Conservation (phyloP, 1,140 invertebrate genomes). For the Colletes gigas region DNA sequence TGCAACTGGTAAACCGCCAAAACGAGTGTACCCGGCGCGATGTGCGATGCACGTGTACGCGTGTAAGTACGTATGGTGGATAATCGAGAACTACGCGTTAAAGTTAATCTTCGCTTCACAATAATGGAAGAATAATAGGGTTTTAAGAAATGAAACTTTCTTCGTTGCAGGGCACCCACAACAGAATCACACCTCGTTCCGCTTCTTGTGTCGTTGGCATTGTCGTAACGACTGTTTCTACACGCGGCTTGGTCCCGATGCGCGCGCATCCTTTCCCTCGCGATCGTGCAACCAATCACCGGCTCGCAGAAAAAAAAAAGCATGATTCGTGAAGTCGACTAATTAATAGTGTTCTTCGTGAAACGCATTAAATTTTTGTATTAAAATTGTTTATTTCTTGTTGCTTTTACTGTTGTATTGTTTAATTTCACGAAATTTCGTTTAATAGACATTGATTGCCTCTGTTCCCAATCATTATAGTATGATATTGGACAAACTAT, state of each 20-base stretch:
- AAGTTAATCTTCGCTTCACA: neutral
- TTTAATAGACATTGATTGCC: neutral
- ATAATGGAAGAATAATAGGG: neutral
- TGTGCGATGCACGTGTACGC: neutral
- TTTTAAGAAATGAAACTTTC: neutral
- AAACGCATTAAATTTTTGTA: neutral
- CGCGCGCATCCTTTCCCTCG: constrained; percentile 37
- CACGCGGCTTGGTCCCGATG: constrained; percentile 37
- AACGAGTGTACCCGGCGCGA: constrained; percentile 34
- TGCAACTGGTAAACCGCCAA: constrained; percentile 68
- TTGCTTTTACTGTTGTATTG: neutral
- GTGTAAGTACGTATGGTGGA: neutral
- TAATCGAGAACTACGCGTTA: too few species aligned
- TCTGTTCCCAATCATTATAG: neutral
- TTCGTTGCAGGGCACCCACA: neutral
- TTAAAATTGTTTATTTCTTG: neutral
- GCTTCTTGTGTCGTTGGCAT: constrained; percentile 22
- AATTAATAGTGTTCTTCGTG: neutral
- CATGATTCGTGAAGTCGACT: constrained; percentile 15
- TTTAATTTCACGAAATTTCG: neutral
- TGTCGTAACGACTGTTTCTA: constrained; percentile 37
- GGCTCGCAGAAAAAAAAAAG: neutral
- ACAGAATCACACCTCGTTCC: neutral
- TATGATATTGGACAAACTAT: neutral
- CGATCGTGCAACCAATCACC: neutral